Conservation (phyloP, 2,797 vertebrate genomes). For the Coregonus suidteri region DNA sequence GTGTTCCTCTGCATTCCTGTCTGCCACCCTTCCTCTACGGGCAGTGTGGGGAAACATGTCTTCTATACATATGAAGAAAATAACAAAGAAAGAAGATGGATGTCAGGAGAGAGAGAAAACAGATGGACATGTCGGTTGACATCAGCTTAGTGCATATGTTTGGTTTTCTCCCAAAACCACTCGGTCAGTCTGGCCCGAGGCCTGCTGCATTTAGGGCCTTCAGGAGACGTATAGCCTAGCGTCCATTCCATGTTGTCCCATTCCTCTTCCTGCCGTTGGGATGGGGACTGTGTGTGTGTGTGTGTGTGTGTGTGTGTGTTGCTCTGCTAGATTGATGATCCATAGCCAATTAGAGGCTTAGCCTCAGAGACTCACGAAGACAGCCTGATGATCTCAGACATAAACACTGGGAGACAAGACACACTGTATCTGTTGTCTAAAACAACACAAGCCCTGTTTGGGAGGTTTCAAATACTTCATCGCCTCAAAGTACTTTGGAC, state of each 20-base stretch:
- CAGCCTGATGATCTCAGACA: constrained; percentile 58
- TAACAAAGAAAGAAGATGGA: neutral
- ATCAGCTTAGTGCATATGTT: constrained; percentile 53
- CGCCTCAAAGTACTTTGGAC: constrained; percentile 23
- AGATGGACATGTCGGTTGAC: constrained; percentile 54
- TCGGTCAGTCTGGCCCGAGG: constrained; percentile 55
- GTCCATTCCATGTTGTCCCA: constrained; percentile 57
- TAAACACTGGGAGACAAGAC: constrained; percentile 61
- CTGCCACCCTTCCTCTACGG: constrained; percentile 29
- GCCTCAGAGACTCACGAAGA: constrained; percentile 61
- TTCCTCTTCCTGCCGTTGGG: constrained; percentile 67
- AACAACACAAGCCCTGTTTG: constrained; percentile 16
- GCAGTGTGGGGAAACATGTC: constrained; percentile 10
- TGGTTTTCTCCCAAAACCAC: constrained; percentile 67
- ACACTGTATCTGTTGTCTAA: no score
- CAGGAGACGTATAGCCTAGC: constrained; percentile 37
- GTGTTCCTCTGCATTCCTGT: neutral
- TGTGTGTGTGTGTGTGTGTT: constrained; percentile 60
- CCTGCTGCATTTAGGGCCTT: constrained; percentile 60
- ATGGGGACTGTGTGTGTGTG: constrained; percentile 63
- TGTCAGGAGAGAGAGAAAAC: constrained; percentile 54
- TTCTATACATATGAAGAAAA: constrained; percentile 26
- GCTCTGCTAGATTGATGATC: constrained; percentile 76
- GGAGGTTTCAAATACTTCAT: constrained; percentile 56
- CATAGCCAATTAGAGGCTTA: constrained; percentile 81